Base-by-base conservation (phyloP, 2,113 vertebrate species). In the Oreochromis aureus region DNA sequence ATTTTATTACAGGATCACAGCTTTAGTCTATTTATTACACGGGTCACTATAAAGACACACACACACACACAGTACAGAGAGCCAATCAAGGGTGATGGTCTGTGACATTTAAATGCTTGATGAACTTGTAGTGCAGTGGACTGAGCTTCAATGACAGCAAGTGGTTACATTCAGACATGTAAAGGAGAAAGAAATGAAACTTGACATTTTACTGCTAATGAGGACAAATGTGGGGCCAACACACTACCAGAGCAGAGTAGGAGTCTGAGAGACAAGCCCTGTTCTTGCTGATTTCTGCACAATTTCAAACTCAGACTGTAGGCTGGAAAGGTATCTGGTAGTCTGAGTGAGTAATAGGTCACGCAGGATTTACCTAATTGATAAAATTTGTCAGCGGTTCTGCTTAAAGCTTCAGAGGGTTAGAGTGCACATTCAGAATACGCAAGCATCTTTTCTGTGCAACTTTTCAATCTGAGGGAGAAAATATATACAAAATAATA, bases 161-260 rank as follows among this genome's bases (percentile, higher is more conserved):
- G 84, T 46, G 36, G 84, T 84, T 91, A 91, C 82, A 80, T 87
- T 91, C 16, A 87, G 69, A 82, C 11, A 56, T 48, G 78, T 87
- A 92, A 89, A 86, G 85, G 61, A 81, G 79, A 81, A 63, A 59
- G 59, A 86, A 88, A 91, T 90, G 86, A 87, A 91, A 87, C 82
- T 34, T 93, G 94, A 91, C 91, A 94, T 93, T 93, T 91, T 78
- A 46, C 55, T 44, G 56, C 89, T 95, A 93, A 94, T 90, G 91
- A 94, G 89, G 81, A 96, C 85, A 89, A 86, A 94, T 93, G 90
- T 88, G 84, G 46, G 48, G 53, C 69, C 53, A 39, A 66, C 79
- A 91, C 73, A 11, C 87, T 89, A 88, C 66, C 51, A 54, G 61
- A 88, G 86, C n/a, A 41, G 66, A 48, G 80, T 41, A 84, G 87